Percentiles rank a stretch among this genome's conserved stretches.
Conservation (phyloP, 2,113 vertebrate species). For the Microcebus tavaratra region DNA sequence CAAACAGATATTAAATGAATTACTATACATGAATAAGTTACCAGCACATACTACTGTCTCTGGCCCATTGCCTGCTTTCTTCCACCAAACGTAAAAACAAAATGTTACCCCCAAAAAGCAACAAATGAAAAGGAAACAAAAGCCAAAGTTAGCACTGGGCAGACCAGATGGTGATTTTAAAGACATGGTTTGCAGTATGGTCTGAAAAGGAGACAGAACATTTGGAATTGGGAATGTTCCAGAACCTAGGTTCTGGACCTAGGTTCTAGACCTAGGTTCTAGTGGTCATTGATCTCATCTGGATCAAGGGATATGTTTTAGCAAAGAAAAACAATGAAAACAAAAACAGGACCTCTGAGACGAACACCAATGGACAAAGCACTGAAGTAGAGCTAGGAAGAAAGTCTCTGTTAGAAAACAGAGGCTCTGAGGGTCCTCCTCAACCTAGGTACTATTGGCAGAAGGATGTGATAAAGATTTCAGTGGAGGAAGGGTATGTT, state of each 20-base stretch:
- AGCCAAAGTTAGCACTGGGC: not conserved
- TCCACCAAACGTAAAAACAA: not conserved
- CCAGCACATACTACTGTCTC: not conserved
- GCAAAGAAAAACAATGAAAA: not conserved
- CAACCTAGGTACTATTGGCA: not conserved
- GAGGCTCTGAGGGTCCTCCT: not conserved
- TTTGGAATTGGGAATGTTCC: not conserved
- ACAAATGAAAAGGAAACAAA: not conserved
- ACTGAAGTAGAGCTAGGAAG: not conserved
- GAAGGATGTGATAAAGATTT: not conserved
- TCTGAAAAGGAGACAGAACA: not conserved
- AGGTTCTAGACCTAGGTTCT: too few species aligned
- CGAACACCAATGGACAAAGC: not conserved
- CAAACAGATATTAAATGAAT: not conserved
- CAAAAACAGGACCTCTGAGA: not conserved
- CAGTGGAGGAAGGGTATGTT: not conserved
- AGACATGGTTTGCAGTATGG: not conserved
- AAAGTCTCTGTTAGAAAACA: not conserved
- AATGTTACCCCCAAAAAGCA: not conserved
- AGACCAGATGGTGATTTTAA: not conserved
- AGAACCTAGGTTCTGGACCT: not conserved
- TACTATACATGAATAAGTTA: not conserved
- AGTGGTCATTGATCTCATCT: not conserved
- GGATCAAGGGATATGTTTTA: not conserved
- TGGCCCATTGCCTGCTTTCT: not conserved